Conservation (phyloP, 2,888 invertebrate genomes). For the Sphinx pinastri region DNA sequence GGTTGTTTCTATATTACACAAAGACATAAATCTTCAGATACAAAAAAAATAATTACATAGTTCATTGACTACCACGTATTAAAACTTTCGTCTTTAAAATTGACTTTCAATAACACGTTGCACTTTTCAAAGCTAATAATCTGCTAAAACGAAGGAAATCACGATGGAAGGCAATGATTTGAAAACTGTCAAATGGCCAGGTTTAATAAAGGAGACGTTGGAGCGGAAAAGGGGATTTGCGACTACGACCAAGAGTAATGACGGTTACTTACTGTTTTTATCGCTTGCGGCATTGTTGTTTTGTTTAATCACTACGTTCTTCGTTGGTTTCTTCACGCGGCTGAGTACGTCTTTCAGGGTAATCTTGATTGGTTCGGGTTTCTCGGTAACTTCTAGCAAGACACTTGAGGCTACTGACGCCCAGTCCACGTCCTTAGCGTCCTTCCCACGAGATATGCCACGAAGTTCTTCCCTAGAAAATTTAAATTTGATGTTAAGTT, state of each 20-base stretch:
- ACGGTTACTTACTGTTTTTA: constrained; percentile 84
- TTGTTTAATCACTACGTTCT: constrained; percentile 80
- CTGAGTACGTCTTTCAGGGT: constrained; percentile 88
- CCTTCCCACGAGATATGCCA: constrained; percentile 92
- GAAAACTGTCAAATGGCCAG: constrained; percentile 6
- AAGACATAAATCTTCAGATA: too few relatives aligned
- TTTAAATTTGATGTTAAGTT: neutral
- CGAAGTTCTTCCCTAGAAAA: constrained; percentile 90
- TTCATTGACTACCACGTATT: too few relatives aligned
- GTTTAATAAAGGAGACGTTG: constrained; percentile 12
- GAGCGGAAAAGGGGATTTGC: constrained; percentile 12
- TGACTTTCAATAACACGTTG: too few relatives aligned
- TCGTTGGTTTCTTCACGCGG: constrained; percentile 87
- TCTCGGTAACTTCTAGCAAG: constrained; percentile 84
- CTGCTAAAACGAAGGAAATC: neutral
- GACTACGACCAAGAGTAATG: neutral
- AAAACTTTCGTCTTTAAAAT: too few relatives aligned
- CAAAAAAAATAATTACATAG: too few relatives aligned
- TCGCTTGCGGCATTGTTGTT: constrained; percentile 80
- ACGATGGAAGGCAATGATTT: constrained; percentile 1
- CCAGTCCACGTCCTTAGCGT: constrained; percentile 95
- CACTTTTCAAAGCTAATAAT: too few relatives aligned
- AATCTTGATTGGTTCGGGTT: constrained; percentile 90
- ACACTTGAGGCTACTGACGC: constrained; percentile 88
- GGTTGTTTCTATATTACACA: too few relatives aligned